Evolutionary conservation across 2,888 invertebrate species (phyloP).

Genomic region (Andrena chrysosceles): DNA sequence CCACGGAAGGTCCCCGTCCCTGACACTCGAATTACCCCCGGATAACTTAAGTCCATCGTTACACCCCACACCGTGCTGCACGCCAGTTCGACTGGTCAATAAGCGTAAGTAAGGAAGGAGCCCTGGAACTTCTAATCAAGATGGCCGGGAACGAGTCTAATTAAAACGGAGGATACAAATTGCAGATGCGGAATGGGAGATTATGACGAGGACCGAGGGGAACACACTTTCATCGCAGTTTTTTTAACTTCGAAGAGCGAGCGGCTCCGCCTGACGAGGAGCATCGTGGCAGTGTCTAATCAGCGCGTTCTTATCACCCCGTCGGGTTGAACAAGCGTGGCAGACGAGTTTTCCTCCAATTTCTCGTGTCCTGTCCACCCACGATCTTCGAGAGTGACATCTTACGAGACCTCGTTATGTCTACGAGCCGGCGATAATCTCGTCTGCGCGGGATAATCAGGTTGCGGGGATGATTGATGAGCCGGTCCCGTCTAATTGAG

Average conservation of each 20-base stretch:
- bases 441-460: slow-evolving; percentile 42
- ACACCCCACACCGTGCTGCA: background rate
- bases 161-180: slow-evolving; percentile 21
- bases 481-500: slow-evolving; percentile 49
- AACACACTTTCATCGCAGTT: background rate
- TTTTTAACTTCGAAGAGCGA: background rate
- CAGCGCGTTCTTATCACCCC: slow-evolving; percentile 3
- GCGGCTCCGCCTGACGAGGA: background rate
- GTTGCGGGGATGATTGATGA: slow-evolving; percentile 44
- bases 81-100: slow-evolving; percentile 33
- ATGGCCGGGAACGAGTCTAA: slow-evolving; percentile 34
- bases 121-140: slow-evolving; percentile 54
- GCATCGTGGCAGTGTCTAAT: background rate
- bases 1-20: slow-evolving; percentile 20
- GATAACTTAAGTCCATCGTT: slow-evolving; percentile 45
- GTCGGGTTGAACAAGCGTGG: background rate
- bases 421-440: slow-evolving; percentile 37
- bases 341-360: slow-evolving; percentile 24
- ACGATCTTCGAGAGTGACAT: slow-evolving; percentile 26
- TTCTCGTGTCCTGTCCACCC: slow-evolving; percentile 37
- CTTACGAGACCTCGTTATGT: slow-evolving; percentile 29
- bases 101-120: slow-evolving; percentile 20
- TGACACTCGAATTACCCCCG: slow-evolving; percentile 55
- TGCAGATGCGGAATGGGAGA: background rate
- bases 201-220: background rate